phyloP scores from a whole-genome alignment of 2,797 vertebrate genomes.

The Gymnopithys bicolor region DNA sequence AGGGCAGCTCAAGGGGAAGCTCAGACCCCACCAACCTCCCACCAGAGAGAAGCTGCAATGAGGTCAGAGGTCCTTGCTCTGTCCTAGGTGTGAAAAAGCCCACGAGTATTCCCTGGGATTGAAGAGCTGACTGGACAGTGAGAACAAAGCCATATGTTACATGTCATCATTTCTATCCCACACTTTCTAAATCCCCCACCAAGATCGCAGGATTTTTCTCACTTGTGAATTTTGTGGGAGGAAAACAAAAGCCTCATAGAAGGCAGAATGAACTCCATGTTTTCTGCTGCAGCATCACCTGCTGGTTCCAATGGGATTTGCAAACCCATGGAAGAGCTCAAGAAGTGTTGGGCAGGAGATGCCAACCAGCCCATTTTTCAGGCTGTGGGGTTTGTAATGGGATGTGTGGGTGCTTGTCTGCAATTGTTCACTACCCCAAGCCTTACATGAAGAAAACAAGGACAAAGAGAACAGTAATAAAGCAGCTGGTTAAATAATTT shows the following conservation, averaged over 20 bases:
- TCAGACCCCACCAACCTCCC: not conserved
- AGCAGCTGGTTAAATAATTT: not conserved
- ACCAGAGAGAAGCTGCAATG: fast-evolving
- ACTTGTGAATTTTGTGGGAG: not conserved
- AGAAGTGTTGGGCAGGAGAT: not conserved
- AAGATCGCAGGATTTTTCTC: not conserved
- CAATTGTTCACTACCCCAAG: not conserved
- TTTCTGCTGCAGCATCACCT: slow-evolving; percentile 72
- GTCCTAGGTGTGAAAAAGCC: not conserved
- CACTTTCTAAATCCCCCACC: not conserved
- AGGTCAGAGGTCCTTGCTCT: not conserved
- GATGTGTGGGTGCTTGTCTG: not conserved
- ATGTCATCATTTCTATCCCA: not conserved
- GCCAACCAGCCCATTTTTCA: not conserved
- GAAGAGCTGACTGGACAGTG: not conserved
- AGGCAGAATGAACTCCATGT: not conserved
- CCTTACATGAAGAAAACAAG: not conserved
- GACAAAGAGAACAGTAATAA: not conserved
- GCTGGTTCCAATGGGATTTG: slow-evolving; percentile 56
- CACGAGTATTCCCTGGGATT: not conserved
- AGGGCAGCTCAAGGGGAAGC: not conserved
- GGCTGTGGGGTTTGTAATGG: not conserved
- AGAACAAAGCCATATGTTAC: slow-evolving; percentile 37
- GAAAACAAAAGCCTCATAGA: slow-evolving; percentile 34
- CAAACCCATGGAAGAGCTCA: not conserved